These are phyloP conservation scores for Kradibia gibbosae DNA, from an alignment of 1,140 invertebrate species.

Conservation along the genomic window DNA sequence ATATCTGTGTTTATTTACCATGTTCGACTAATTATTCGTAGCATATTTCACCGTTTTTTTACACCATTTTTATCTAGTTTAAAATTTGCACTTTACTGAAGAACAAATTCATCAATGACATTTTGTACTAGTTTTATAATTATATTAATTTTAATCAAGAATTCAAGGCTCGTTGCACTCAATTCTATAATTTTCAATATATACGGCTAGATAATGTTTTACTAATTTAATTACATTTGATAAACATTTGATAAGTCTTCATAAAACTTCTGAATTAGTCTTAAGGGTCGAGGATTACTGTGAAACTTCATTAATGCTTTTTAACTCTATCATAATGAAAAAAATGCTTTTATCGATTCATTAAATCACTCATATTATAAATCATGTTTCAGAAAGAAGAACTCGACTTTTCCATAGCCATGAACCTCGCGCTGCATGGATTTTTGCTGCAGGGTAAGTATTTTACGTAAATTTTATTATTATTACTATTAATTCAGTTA, in stretches of 20 bases:
- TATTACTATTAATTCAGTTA: neutral
- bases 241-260: too few species aligned
- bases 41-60: neutral
- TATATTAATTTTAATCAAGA: neutral
- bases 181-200: too few species aligned
- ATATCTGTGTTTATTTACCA: neutral
- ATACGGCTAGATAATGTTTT: too few species aligned
- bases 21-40: neutral
- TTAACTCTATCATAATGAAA: too few species aligned
- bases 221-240: too few species aligned
- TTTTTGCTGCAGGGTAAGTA: slow-evolving; percentile 70
- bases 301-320: too few species aligned
- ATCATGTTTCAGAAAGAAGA: slow-evolving; percentile 61
- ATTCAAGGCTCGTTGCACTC: neutral
- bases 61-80: neutral
- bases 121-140: neutral
- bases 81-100: neutral
- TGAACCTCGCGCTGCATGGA: slow-evolving; percentile 73
- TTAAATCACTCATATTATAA: too few species aligned
- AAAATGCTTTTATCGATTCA: too few species aligned
- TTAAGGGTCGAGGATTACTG: too few species aligned
- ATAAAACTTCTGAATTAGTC: too few species aligned
- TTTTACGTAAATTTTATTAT: slow-evolving; percentile 19
- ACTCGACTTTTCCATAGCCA: slow-evolving; percentile 65
- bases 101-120: neutral